A percentile compares a stretch with the other conserved stretches of the same genome.
Evolutionary conservation across 2,888 invertebrate species (phyloP).

Genomic region (Hesperia comma): DNA sequence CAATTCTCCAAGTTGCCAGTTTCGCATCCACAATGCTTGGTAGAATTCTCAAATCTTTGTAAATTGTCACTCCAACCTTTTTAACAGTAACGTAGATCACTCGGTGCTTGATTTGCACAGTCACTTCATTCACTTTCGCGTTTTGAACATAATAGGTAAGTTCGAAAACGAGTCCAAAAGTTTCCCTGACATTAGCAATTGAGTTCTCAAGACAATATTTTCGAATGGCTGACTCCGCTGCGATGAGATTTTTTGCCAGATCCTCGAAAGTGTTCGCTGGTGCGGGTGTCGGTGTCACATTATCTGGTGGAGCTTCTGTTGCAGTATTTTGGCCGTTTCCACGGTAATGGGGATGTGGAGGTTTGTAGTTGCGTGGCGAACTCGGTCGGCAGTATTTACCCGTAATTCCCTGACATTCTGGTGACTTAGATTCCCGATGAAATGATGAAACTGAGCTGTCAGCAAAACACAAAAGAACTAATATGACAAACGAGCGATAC

Average conservation of each 20-base stretch:
- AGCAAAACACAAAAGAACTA: background rate
- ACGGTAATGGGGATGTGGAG: slow-evolving; percentile 19
- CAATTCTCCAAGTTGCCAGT: slow-evolving; percentile 6
- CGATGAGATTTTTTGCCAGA: slow-evolving; percentile 18
- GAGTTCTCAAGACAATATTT: slow-evolving; percentile 20
- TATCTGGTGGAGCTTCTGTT: background rate
- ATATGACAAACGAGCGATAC: slow-evolving; percentile 15
- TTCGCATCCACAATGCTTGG: slow-evolving; percentile 15
- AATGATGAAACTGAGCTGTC: background rate
- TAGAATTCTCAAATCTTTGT: slow-evolving; percentile 27
- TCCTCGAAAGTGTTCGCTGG: slow-evolving; percentile 22
- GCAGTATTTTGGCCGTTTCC: background rate
- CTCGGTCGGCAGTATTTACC: slow-evolving; percentile 20
- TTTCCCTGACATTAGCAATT: slow-evolving; percentile 2
- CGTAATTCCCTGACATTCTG: background rate
- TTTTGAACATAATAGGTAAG: slow-evolving; percentile 9
- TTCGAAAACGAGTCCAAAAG: slow-evolving; percentile 21
- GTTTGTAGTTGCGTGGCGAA: background rate
- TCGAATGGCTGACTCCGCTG: slow-evolving; percentile 13
- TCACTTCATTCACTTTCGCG: slow-evolving; percentile 5
- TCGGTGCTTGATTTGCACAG: slow-evolving; percentile 22
- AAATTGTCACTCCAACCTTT: background rate
- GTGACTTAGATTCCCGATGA: background rate
- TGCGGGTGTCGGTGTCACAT: background rate
- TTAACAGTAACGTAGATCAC: slow-evolving; percentile 23